Percentiles rank a stretch among this genome's conserved stretches.
These are phyloP conservation scores for Larimichthys crocea DNA, from an alignment of 2,113 vertebrate species.

Conservation along the genomic window DNA sequence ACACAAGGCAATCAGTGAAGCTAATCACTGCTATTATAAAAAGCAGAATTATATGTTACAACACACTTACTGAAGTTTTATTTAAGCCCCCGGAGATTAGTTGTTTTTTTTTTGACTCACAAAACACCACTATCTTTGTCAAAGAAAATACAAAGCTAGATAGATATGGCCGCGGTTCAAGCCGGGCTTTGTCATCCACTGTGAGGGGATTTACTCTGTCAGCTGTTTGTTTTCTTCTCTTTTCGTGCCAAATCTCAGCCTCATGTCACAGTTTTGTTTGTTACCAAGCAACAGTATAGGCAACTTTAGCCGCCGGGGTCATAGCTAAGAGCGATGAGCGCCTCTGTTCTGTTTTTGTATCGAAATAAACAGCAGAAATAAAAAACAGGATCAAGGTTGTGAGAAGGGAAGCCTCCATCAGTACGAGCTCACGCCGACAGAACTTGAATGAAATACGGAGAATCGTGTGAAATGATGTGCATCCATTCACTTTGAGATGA, in stretches of 20 bases:
- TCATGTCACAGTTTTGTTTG: slow-evolving; percentile 35
- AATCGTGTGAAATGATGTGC: too few relatives aligned
- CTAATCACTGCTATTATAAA: slow-evolving; percentile 64
- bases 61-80: not conserved
- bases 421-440: not conserved
- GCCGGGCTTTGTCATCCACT: not conserved
- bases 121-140: slow-evolving; percentile 7
- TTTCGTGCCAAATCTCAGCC: slow-evolving; percentile 5
- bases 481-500: not conserved
- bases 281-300: slow-evolving; percentile 29
- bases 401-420: slow-evolving; percentile 1
- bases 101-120: not conserved
- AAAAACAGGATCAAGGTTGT: slow-evolving; percentile 20
- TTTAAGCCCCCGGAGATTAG: slow-evolving; percentile 1
- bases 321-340: not conserved
- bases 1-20: slow-evolving; percentile 62
- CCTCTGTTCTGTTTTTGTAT: slow-evolving; percentile 19
- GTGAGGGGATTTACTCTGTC: slow-evolving; percentile 14
- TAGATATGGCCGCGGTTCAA: not conserved
- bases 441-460: not conserved
- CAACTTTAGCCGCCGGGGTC: slow-evolving; percentile 31
- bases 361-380: slow-evolving; percentile 25
- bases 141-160: not conserved
- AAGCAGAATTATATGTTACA: slow-evolving; percentile 8
- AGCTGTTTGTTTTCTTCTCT: not conserved